Conservation (phyloP, 2,888 invertebrate species). For the Acheta domesticus region DNA sequence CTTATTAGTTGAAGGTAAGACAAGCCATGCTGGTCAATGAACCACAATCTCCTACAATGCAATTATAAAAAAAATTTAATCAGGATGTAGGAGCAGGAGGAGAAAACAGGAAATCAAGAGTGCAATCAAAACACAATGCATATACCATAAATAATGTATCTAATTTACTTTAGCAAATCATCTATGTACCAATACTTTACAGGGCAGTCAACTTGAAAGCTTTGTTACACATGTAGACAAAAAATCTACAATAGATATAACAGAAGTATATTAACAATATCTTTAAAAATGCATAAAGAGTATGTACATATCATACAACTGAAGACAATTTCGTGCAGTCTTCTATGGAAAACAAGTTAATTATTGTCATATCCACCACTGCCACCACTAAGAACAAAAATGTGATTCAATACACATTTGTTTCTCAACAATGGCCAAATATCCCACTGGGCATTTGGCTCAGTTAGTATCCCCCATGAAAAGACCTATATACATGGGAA, state of each 20-base stretch:
- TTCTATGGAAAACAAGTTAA: conserved; percentile 32
- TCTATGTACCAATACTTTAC: conserved; percentile 33
- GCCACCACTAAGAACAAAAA: conserved; percentile 28
- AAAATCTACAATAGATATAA: conserved; percentile 25
- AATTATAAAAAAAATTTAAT: no score
- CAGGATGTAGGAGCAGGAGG: no score
- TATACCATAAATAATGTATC: conserved; percentile 33
- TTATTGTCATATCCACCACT: conserved; percentile 31
- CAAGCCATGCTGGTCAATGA: no score
- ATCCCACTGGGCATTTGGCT: conserved; percentile 22
- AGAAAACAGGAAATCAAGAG: no score
- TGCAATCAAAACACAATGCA: not conserved
- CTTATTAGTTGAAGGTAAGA: no score
- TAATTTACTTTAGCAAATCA: conserved; percentile 31
- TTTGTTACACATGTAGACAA: conserved; percentile 32
- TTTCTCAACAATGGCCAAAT: conserved; percentile 24
- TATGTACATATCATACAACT: conserved; percentile 36
- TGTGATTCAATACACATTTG: not conserved
- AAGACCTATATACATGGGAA: conserved; percentile 22
- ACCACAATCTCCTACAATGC: no score
- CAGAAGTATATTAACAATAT: conserved; percentile 31
- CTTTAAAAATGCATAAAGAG: conserved; percentile 35
- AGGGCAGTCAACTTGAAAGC: conserved; percentile 25
- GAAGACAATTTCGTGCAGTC: conserved; percentile 34
- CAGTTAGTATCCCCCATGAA: conserved; percentile 18